These are phyloP conservation scores for Erythrocercus mccallii DNA, from an alignment of 2,113 vertebrate species.

Conservation along the genomic window DNA sequence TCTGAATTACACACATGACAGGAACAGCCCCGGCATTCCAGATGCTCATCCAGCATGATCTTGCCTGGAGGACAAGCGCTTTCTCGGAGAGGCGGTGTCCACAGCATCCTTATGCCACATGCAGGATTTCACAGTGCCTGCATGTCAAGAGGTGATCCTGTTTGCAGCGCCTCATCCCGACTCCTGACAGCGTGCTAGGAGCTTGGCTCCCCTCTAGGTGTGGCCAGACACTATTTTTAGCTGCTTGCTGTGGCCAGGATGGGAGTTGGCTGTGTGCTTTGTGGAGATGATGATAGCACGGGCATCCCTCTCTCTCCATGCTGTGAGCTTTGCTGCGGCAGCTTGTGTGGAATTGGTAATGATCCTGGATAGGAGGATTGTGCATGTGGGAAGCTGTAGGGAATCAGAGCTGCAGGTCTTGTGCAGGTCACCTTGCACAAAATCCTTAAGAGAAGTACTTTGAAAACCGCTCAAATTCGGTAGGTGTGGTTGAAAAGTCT, in stretches of 20 bases:
- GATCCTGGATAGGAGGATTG: neutral
- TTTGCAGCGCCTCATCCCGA: accelerated
- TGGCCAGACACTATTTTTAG: neutral
- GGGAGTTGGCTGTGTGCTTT: neutral
- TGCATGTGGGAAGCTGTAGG: neutral
- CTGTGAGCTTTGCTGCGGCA: neutral
- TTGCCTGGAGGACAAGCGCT: neutral
- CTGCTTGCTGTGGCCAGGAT: neutral
- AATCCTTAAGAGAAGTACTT: neutral
- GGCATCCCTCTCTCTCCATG: neutral
- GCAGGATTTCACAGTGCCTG: neutral
- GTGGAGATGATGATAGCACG: neutral
- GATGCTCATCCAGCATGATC: neutral
- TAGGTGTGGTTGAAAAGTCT: neutral
- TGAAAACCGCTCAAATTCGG: neutral
- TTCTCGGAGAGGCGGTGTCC: neutral
- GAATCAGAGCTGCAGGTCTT: neutral
- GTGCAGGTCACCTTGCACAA: neutral
- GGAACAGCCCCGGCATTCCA: neutral
- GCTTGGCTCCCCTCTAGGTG: neutral
- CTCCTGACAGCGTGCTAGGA: neutral
- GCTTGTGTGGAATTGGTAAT: neutral
- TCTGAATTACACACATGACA: neutral
- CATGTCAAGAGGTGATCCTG: neutral
- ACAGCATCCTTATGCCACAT: neutral